Base-by-base conservation (phyloP, 2,888 invertebrate species). In the Drosophila paramelanica region DNA sequence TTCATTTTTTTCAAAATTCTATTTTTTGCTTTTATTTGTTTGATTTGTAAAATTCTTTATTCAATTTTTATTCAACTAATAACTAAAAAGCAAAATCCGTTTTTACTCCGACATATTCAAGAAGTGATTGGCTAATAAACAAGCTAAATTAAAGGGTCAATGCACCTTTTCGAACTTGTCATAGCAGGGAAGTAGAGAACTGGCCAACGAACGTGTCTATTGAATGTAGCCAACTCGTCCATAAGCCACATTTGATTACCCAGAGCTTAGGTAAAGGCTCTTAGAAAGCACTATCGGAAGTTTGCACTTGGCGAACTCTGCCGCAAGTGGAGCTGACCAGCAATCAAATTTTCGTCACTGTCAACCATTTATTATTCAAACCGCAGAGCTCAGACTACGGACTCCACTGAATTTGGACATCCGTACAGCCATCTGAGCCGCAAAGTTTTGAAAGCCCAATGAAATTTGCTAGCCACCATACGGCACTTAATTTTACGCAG, bases 361-460 rank as follows among this genome's bases (percentile, higher is more conserved):
- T 41, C 62, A 43, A 64, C 50, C 71, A 80, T 59, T 67, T 67
- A 75, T 41, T 73, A 72, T 64, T 39, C 73, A 59, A 60, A 55
- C 84, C 81, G 49, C 79, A 84, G 64, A 17, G 65, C 56, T 57
- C 58, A 56, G 41, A 58, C 58, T 49, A n/a, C n/a, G 47, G 14
- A 57, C 66, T 41, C 14, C 20, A 36, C n/a, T 25, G 62, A 60
- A 55, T 68, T 57, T 58, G 43, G 57, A 67, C 36, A 55, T 27
- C 43, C 62, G 50, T 59, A 47, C 41, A 53, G 46, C 14, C 42
- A 39, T 23, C 59, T 38, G 68, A 73, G 79, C 85, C 85, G 57
- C 86, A 86, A 86, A 88, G 88, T 88, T 86, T 85, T 86, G 79
- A 86, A 81, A 88, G 77, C 79, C 86, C 85, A 72, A 66, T 79